A percentile compares a stretch with the other conserved stretches of the same genome.
Conservation (phyloP, 2,113 vertebrate species). For the Lanius ludovicianus region DNA sequence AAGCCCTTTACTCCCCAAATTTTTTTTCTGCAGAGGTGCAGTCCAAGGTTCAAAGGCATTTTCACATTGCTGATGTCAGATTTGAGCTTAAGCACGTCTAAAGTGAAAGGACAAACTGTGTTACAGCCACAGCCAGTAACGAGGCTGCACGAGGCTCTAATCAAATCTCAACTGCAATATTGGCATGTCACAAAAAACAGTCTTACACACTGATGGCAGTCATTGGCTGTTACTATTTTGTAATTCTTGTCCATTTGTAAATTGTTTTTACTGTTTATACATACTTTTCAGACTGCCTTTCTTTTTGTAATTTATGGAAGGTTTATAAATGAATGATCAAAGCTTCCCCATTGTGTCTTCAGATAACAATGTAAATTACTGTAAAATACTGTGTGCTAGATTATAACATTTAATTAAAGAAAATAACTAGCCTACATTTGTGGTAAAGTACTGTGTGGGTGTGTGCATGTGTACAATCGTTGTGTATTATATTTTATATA, state of each 20-base stretch:
- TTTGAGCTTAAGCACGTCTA: background rate
- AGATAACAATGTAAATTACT: constrained; percentile 85
- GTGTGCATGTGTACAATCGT: constrained; percentile 90
- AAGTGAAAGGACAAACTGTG: background rate
- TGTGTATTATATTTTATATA: constrained; percentile 87
- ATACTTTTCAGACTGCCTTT: constrained; percentile 99
- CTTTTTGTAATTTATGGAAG: constrained; percentile 91
- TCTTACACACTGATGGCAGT: constrained; percentile 46
- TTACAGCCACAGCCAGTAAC: background rate
- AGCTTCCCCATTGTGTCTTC: constrained; percentile 95
- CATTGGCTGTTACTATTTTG: constrained; percentile 87
- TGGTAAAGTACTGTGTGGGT: constrained; percentile 88
- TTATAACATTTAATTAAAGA: constrained; percentile 78
- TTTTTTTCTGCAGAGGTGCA: background rate
- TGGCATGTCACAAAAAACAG: constrained; percentile 21
- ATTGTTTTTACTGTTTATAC: constrained; percentile 99
- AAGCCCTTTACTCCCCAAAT: background rate
- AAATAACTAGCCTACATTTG: constrained; percentile 83
- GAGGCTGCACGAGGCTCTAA: background rate
- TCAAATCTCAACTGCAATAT: background rate
- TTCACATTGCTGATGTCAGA: background rate
- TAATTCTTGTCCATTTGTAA: constrained; percentile 98
- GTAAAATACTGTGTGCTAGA: constrained; percentile 86
- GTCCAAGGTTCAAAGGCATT: background rate
- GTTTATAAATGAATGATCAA: constrained; percentile 84